phyloP scores from a whole-genome alignment of 2,113 vertebrate genomes.

The Telmatochromis sp. region DNA sequence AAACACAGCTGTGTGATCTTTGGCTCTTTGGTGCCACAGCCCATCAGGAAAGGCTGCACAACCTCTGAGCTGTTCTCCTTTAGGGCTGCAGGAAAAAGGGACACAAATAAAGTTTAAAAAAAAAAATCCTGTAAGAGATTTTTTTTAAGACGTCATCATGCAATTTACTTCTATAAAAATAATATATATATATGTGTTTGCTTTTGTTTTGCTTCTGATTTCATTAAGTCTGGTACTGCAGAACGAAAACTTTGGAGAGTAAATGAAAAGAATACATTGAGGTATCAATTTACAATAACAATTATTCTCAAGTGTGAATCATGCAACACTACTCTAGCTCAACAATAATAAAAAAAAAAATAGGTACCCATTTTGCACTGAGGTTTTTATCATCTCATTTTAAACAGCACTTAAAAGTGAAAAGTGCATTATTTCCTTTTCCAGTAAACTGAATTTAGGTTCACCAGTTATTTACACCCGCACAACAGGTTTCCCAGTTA shows the following conservation, averaged over 20 bases:
- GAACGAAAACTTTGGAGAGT: background rate
- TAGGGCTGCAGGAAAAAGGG: constrained; percentile 70
- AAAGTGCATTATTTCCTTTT: background rate
- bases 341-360: background rate
- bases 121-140: background rate
- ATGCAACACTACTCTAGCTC: background rate
- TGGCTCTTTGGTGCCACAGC: constrained; percentile 98
- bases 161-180: background rate
- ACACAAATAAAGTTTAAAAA: background rate
- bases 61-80: constrained; percentile 98
- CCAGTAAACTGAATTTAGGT: background rate
- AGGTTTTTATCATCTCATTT: background rate
- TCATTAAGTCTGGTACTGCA: background rate
- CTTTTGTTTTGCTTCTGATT: background rate
- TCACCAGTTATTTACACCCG: background rate
- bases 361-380: background rate
- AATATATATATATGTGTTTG: background rate
- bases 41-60: constrained; percentile 98
- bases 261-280: background rate
- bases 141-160: background rate
- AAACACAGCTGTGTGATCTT: constrained; percentile 97
- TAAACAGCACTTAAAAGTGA: background rate
- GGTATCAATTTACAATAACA: background rate
- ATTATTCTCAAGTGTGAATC: background rate
- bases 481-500: background rate